phyloP scores from a whole-genome alignment of 1,140 invertebrate species.

The Anoplophora glabripennis region DNA sequence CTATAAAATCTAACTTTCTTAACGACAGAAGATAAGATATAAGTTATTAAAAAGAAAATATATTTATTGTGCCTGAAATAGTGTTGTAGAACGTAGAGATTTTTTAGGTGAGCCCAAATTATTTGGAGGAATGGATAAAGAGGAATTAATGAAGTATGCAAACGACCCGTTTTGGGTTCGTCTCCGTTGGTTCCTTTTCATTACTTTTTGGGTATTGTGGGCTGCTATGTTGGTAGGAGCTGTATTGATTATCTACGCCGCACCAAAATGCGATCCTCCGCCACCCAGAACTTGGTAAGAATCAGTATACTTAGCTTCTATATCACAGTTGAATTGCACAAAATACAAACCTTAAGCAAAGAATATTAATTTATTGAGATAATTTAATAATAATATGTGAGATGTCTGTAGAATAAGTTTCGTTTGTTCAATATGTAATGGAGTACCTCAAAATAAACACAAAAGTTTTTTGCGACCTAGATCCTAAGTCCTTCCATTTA shows the following conservation, averaged over 20 bases:
- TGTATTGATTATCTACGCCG: constrained; percentile 76
- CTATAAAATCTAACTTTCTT: constrained; percentile 1
- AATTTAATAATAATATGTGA: no score
- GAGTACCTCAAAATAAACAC: no score
- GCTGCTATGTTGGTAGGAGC: constrained; percentile 80
- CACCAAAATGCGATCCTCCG: constrained; percentile 77
- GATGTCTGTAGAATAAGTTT: no score
- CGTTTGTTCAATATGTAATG: no score
- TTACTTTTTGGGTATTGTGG: constrained; percentile 85
- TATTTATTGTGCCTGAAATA: neutral
- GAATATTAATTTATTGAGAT: no score
- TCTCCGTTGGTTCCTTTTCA: constrained; percentile 79
- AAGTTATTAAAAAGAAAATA: neutral
- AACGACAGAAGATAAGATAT: neutral
- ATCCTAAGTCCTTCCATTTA: no score
- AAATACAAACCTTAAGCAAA: no score
- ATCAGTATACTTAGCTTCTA: neutral
- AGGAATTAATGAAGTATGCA: constrained; percentile 87
- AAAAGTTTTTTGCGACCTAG: no score
- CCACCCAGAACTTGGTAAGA: constrained; percentile 64
- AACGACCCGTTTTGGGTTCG: constrained; percentile 91
- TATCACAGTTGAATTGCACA: no score
- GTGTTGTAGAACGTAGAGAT: neutral
- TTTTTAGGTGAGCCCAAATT: constrained; percentile 46
- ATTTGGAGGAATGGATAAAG: constrained; percentile 83